These are phyloP conservation scores for Poecilia latipinna DNA, from an alignment of 2,113 vertebrate genomes.

Conservation along the genomic window DNA sequence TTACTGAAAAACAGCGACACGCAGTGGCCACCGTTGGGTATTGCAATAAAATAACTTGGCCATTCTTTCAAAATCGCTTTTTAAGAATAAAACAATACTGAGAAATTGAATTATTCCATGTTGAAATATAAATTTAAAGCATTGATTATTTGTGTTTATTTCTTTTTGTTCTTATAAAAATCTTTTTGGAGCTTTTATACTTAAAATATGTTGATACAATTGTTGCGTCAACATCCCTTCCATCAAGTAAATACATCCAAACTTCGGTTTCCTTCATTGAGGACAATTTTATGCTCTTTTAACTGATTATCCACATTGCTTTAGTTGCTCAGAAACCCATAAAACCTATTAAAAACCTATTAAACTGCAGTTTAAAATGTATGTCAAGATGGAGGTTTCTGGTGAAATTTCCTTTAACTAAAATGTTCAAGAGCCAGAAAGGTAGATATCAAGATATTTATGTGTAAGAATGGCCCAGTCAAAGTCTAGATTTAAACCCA, in stretches of 20 bases:
- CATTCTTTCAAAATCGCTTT: background rate
- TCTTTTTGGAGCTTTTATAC: background rate
- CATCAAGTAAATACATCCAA: background rate
- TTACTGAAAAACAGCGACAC: constrained; percentile 31
- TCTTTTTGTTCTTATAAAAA: background rate
- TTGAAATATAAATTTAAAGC: background rate
- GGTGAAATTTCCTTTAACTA: background rate
- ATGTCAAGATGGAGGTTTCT: background rate
- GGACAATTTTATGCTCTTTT: background rate
- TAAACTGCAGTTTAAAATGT: background rate
- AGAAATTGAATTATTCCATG: background rate
- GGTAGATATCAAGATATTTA: background rate
- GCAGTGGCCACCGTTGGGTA: constrained; percentile 4
- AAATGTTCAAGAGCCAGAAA: background rate
- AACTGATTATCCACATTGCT: no score
- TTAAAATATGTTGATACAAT: background rate
- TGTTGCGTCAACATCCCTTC: background rate
- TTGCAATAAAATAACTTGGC: background rate
- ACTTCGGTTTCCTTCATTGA: background rate
- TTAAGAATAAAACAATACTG: background rate
- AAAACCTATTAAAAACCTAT: background rate
- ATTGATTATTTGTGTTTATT: background rate
- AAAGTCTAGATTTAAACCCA: background rate
- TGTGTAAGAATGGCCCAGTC: background rate
- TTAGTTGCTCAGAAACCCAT: background rate